phyloP scores from a whole-genome alignment of 1,140 invertebrate genomes.

The Plutomurus gul region DNA sequence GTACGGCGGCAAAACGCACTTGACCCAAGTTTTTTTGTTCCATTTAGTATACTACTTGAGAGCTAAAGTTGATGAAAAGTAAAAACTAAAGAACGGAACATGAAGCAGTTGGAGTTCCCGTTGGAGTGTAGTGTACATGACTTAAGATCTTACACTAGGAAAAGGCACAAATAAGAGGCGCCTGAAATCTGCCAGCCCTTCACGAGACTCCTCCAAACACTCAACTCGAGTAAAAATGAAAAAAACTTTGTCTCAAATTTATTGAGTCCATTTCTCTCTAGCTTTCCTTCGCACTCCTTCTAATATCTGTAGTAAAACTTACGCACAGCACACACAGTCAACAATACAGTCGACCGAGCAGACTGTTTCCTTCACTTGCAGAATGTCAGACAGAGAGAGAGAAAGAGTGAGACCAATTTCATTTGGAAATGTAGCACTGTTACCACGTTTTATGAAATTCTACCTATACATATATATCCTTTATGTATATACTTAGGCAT shows the following conservation, averaged over 20 bases:
- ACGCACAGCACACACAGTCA: not conserved
- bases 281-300: not conserved
- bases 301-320: not conserved
- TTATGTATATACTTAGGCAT: too few relatives aligned
- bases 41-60: not conserved
- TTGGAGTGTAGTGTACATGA: not conserved
- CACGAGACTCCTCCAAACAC: not conserved
- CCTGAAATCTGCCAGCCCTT: not conserved
- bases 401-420: too few relatives aligned
- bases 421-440: too few relatives aligned
- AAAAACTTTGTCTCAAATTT: conserved; percentile 40
- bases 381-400: too few relatives aligned
- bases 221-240: not conserved
- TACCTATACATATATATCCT: too few relatives aligned
- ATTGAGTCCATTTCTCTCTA: conserved; percentile 50
- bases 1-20: too few relatives aligned
- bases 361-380: not conserved
- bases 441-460: too few relatives aligned
- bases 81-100: conserved; percentile 10
- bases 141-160: not conserved
- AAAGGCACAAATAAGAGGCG: not conserved
- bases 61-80: conserved; percentile 18
- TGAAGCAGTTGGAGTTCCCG: conserved; percentile 6
- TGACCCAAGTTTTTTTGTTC: too few relatives aligned
- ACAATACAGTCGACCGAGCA: not conserved